Evolutionary conservation across 2,888 invertebrate genomes (phyloP).

Genomic region (Polydesmus complanatus): DNA sequence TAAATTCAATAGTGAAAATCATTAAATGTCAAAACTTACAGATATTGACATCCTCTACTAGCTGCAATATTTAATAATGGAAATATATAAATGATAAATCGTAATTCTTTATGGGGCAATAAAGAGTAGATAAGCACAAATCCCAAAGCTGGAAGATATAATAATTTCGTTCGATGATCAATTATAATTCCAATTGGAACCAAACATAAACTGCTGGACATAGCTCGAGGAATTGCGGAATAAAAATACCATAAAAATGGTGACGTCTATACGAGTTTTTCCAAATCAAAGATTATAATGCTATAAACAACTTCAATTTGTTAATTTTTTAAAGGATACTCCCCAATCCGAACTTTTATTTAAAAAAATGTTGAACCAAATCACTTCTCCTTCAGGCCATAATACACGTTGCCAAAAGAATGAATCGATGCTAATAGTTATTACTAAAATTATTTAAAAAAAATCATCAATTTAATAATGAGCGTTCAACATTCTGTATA

Average conservation of each 20-base stretch:
- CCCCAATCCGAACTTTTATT: conserved; percentile 96
- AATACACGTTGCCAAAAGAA: conserved; percentile 73
- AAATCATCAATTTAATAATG: not conserved
- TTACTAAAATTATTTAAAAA: conserved; percentile 35
- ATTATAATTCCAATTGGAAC: conserved; percentile 61
- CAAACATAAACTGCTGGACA: conserved; percentile 64
- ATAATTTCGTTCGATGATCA: conserved; percentile 53
- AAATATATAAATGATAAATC: conserved; percentile 95
- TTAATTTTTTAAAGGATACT: conserved; percentile 57
- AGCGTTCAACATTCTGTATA: not conserved
- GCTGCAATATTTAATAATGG: conserved; percentile 82
- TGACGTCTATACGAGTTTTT: too few relatives aligned
- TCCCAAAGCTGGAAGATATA: conserved; percentile 53
- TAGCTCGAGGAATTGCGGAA: conserved; percentile 84
- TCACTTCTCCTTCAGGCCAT: conserved; percentile 97
- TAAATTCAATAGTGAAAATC: not conserved
- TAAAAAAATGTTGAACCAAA: conserved; percentile 85
- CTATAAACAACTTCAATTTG: not conserved
- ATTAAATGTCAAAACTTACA: conserved; percentile 50
- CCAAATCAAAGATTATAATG: conserved; percentile 4
- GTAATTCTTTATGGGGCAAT: conserved; percentile 91
- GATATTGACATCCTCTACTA: conserved; percentile 69
- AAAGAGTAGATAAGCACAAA: conserved; percentile 86
- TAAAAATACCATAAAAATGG: conserved; percentile 98
- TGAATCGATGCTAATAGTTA: conserved; percentile 74